These are phyloP conservation scores for Muscicapa adusta DNA, from an alignment of 2,113 vertebrate genomes.

Conservation along the genomic window DNA sequence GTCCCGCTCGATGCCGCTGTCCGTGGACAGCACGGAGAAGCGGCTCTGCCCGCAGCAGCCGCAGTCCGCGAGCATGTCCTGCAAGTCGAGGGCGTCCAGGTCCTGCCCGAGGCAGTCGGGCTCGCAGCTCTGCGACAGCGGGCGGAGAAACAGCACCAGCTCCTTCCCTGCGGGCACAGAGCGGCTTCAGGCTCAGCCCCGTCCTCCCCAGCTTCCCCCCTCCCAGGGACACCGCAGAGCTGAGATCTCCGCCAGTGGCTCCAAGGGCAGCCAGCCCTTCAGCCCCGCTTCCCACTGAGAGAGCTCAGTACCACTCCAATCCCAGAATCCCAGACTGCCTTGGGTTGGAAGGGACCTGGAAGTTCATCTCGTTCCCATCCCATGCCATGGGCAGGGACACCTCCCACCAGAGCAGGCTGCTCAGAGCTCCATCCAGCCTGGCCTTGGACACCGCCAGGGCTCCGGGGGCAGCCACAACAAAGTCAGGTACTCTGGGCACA, in stretches of 20 bases:
- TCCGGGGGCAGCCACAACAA: not conserved
- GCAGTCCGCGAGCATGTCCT: slow-evolving; percentile 66
- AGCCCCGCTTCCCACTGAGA: not conserved
- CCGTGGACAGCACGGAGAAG: slow-evolving; percentile 85
- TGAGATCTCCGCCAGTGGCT: not conserved
- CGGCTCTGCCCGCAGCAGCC: slow-evolving; percentile 70
- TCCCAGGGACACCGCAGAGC: rapidly evolving
- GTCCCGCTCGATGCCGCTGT: slow-evolving; percentile 93
- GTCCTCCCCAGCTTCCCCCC: rapidly evolving
- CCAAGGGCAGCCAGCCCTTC: not conserved
- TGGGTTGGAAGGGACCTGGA: no score
- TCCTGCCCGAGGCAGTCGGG: slow-evolving; percentile 62
- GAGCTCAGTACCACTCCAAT: not conserved
- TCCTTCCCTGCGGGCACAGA: slow-evolving; percentile 79
- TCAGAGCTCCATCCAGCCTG: not conserved
- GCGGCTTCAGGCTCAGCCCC: rapidly evolving
- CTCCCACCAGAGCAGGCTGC: not conserved
- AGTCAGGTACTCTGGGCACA: not conserved
- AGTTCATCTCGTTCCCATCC: not conserved
- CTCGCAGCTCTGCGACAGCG: slow-evolving; percentile 64
- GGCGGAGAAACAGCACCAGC: slow-evolving; percentile 80
- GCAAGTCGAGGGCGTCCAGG: slow-evolving; percentile 76
- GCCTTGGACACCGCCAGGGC: not conserved
- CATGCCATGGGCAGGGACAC: not conserved
- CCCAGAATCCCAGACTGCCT: not conserved